Evolutionary conservation across 35 echinoderm and acorn worm species (phyloP), one percentile per base, ranked within the genome.

Genomic region (Apostichopus parvimensis): DNA sequence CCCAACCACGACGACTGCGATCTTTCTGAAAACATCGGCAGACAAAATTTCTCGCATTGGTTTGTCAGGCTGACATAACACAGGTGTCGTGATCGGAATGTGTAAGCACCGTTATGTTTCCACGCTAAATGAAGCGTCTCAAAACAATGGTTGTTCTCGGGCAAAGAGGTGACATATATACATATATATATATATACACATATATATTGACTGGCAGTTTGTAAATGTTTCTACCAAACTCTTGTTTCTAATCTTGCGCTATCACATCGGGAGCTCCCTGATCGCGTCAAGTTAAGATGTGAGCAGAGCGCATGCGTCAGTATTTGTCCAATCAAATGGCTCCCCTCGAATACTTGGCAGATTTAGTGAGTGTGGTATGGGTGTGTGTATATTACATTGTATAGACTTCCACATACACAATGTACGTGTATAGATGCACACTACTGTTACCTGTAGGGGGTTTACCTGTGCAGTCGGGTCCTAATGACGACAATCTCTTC

Each of bases 121-220:
- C 56, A 18, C 56, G 56, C 56, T 84, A 58, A 84, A 84, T 84
- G 81, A 25, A 58, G 54, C 81, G 81, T 84, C 55, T 58, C 81
- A 84, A 84, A 84, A 56, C 54, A 84, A 84, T 84, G 81, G 20
- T 24, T 58, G 55, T 25, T 53, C 54, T 84, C 81, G 54, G 53
- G 81, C 81, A 84, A 59, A 54, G 81, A 45, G 20, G 81, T 84
- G 54, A 84, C 81, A 54, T 23, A 58, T 84, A 58, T 84, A 84
- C 18, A 17, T 54, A 13, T 15, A 58, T 22, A 84, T 84, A 75
- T 84, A 59, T 25, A 17, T 20, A 56, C 81, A 6, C 9, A 18
- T 59, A 18, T 54, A 58, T 58, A 21, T 84, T 84, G 81, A 84
- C 56, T 59, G 81, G 52, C 81, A 84, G 81, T 84, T 84, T 58